Conservation (phyloP, 2,797 vertebrate species). For the Sternarchorhynchus goeldii region DNA sequence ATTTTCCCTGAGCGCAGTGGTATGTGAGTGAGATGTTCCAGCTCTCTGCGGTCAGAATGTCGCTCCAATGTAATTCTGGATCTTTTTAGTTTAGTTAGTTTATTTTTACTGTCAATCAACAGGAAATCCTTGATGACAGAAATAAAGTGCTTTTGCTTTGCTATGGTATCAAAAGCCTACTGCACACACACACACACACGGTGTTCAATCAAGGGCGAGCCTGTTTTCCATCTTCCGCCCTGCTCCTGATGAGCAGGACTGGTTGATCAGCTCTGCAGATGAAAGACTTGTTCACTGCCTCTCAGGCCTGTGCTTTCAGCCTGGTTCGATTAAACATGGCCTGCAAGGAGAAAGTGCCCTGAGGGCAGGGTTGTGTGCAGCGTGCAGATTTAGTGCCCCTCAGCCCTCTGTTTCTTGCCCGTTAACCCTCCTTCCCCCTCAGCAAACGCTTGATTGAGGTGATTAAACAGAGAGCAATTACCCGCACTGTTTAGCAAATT, state of each 20-base stretch:
- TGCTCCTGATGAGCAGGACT: neutral
- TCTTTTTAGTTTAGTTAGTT: slow-evolving; percentile 3
- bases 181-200: neutral
- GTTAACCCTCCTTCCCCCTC: slow-evolving; percentile 18
- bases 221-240: slow-evolving; percentile 1
- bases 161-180: neutral
- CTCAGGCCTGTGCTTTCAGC: slow-evolving; percentile 47
- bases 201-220: neutral
- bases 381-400: slow-evolving; percentile 18
- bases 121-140: slow-evolving; percentile 23
- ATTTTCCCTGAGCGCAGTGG: slow-evolving; percentile 25
- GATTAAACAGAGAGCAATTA: slow-evolving; percentile 69
- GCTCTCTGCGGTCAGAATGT: slow-evolving; percentile 22
- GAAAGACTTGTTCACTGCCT: slow-evolving; percentile 57
- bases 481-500: slow-evolving; percentile 45
- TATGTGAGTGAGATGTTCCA: slow-evolving; percentile 29
- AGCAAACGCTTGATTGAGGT: slow-evolving; percentile 58
- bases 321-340: slow-evolving; percentile 65
- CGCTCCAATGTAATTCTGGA: neutral
- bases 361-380: slow-evolving; percentile 9
- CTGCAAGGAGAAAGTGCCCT: neutral
- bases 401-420: neutral
- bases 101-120: neutral
- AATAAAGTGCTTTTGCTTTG: neutral
- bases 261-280: slow-evolving; percentile 29